Percentiles rank a stretch among this genome's conserved stretches.
phyloP scores from a whole-genome alignment of 2,113 vertebrate genomes.

The Pogonocichla stellata region DNA sequence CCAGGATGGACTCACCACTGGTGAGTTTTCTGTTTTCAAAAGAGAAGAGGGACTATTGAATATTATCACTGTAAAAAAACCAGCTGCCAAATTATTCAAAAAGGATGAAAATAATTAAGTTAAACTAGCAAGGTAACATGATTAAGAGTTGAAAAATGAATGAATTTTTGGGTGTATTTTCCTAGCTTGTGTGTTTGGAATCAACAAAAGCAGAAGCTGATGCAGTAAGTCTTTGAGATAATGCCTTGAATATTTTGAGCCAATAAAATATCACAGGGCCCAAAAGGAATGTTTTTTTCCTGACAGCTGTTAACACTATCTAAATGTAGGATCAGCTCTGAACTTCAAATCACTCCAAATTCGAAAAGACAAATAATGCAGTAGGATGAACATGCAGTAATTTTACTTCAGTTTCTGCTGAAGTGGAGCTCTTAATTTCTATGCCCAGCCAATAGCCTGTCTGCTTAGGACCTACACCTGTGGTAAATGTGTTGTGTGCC shows the following conservation, averaged over 20 bases:
- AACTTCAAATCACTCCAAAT: not conserved
- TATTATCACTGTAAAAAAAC: not conserved
- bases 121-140: not conserved
- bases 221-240: conserved; percentile 17
- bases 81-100: not conserved
- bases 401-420: not conserved
- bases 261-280: not conserved
- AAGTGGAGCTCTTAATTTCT: not conserved
- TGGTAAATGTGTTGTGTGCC: not conserved
- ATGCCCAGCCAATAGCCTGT: not conserved
- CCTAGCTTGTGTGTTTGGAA: conserved; percentile 12
- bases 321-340: not conserved
- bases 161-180: conserved; percentile 13
- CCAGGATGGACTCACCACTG: not conserved
- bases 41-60: not conserved
- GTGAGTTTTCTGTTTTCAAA: not conserved
- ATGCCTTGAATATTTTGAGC: not conserved
- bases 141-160: not conserved
- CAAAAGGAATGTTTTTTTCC: not conserved
- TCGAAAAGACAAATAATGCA: not conserved
- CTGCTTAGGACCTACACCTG: not conserved
- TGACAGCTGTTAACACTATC: not conserved
- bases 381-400: not conserved
- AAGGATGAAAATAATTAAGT: not conserved
- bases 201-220: not conserved